A percentile compares a stretch with the other conserved stretches of the same genome.
phyloP scores from a whole-genome alignment of 2,797 vertebrate species.

The Poeciliopsis gracilis region DNA sequence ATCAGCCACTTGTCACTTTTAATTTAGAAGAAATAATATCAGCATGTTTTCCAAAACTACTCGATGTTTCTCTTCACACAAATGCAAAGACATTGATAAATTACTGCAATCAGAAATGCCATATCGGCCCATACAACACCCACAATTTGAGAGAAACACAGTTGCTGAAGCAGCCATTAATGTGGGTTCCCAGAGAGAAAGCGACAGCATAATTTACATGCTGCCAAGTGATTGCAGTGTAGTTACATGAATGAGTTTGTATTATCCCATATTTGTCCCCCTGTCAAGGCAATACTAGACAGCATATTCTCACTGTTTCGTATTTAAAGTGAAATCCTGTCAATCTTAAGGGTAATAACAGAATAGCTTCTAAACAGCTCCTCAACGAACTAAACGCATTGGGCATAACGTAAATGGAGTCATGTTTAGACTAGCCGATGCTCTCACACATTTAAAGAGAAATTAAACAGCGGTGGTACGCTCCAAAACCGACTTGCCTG shows the following conservation, averaged over 20 bases:
- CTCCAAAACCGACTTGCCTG: conserved; percentile 59
- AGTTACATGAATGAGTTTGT: conserved; percentile 41
- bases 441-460: conserved; percentile 24
- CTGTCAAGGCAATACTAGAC: conserved; percentile 34
- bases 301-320: conserved; percentile 19
- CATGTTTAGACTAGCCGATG: conserved; percentile 47
- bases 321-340: conserved; percentile 32
- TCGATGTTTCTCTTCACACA: conserved; percentile 25
- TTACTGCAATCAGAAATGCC: conserved; percentile 51
- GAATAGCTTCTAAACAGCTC: background rate
- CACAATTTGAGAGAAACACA: conserved; percentile 39
- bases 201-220: conserved; percentile 61
- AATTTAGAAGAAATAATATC: conserved; percentile 24
- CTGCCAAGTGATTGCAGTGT: conserved; percentile 43
- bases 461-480: conserved; percentile 39
- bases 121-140: conserved; percentile 34
- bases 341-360: conserved; percentile 24
- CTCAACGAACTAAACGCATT: background rate
- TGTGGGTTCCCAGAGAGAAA: conserved; percentile 41
- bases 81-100: conserved; percentile 53
- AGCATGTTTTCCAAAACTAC: conserved; percentile 16
- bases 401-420: conserved; percentile 28
- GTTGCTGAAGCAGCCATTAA: conserved; percentile 44
- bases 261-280: conserved; percentile 41
- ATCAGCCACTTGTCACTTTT: conserved; percentile 10